phyloP scores from a whole-genome alignment of 2,113 vertebrate species.

The Orientallactaga bullata region DNA sequence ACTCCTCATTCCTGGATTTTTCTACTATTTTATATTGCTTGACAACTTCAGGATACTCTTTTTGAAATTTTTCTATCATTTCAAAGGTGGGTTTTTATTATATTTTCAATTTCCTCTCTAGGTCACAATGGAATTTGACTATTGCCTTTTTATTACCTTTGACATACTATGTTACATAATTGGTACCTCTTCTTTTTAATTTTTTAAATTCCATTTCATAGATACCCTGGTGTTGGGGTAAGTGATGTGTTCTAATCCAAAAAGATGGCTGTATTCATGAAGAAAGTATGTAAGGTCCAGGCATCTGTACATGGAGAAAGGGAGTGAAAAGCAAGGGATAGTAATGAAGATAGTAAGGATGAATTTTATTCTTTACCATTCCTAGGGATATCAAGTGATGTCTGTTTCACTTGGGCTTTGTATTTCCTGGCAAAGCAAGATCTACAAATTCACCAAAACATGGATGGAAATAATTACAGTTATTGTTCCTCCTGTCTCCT shows the following conservation, averaged over 20 bases:
- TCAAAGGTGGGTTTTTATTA: not conserved
- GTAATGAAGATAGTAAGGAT: not conserved
- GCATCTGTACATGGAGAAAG: fast-evolving
- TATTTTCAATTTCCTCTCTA: not conserved
- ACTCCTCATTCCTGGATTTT: not conserved
- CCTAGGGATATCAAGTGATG: not conserved
- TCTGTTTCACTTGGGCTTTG: not conserved
- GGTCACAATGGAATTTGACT: not conserved
- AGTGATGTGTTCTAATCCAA: not conserved
- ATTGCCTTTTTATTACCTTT: not conserved
- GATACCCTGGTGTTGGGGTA: not conserved
- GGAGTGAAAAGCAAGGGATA: not conserved
- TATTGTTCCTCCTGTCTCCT: too few relatives aligned
- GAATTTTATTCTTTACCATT: not conserved
- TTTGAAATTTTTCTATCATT: not conserved
- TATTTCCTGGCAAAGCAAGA: not conserved
- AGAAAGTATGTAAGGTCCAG: not conserved
- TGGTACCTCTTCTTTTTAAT: not conserved
- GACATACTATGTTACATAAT: not conserved
- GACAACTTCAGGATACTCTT: not conserved
- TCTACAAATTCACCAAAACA: not conserved
- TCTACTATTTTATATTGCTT: fast-evolving
- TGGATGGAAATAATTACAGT: not conserved
- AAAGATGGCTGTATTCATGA: not conserved
- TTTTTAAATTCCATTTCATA: not conserved